Percentiles rank a stretch among this genome's conserved stretches.
Conservation (phyloP, 2,113 vertebrate species). For the Dipodomys merriami region DNA sequence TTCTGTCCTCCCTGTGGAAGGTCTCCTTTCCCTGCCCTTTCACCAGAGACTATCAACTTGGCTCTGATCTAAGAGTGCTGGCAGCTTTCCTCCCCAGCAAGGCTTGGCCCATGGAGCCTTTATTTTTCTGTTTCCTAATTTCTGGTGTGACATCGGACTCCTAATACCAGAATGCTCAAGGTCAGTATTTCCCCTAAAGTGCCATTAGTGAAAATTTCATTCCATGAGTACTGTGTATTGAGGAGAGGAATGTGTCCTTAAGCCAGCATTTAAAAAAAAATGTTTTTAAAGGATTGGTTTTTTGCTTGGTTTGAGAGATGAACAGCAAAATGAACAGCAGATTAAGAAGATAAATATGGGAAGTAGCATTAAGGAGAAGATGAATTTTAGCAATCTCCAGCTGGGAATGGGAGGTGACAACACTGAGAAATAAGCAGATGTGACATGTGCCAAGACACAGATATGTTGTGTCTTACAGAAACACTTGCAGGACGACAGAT, state of each 20-base stretch:
- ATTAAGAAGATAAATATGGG: slow-evolving; percentile 16
- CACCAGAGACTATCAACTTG: background rate
- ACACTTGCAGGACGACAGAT: background rate
- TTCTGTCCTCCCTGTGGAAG: background rate
- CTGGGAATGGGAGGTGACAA: background rate
- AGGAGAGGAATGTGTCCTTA: slow-evolving; percentile 5
- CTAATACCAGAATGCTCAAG: slow-evolving; percentile 23
- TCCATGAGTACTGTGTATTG: slow-evolving; percentile 51
- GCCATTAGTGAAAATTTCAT: slow-evolving; percentile 48
- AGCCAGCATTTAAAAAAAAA: background rate
- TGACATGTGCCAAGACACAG: background rate
- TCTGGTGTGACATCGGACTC: slow-evolving; percentile 51
- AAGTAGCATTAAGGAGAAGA: background rate
- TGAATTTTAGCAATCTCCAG: background rate
- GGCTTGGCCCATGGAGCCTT: background rate
- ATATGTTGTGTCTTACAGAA: background rate
- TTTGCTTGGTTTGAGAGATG: slow-evolving; percentile 41
- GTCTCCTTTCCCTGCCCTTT: background rate
- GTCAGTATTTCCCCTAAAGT: slow-evolving; percentile 46
- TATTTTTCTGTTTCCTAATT: slow-evolving; percentile 47
- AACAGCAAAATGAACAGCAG: background rate
- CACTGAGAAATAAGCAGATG: background rate
- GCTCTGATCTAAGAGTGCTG: background rate
- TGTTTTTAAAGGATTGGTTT: slow-evolving; percentile 7
- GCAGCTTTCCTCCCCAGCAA: background rate